Evolutionary conservation across 2,888 invertebrate genomes (phyloP).

Genomic region (Pycnomerus fuliginosus): DNA sequence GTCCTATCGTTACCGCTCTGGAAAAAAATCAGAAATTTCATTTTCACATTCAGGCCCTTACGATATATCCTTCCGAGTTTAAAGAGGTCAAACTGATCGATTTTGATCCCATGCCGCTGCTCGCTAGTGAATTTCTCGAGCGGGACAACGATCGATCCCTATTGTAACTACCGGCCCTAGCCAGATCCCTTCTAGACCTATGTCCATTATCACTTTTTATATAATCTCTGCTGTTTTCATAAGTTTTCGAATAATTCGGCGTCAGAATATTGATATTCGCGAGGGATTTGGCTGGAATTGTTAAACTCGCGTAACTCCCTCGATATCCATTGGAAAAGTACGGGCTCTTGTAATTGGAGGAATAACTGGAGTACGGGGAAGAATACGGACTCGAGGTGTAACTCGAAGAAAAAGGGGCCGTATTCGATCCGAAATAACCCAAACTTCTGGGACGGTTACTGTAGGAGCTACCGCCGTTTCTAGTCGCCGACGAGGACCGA

Average conservation of each 20-base stretch:
- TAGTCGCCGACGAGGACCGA: conserved; percentile 46
- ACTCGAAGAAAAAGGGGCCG: too few species aligned
- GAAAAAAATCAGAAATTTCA: conserved; percentile 39
- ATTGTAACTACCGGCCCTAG: conserved; percentile 40
- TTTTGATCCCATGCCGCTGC: conserved; percentile 53
- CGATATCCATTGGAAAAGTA: conserved; percentile 54
- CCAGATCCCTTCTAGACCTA: conserved; percentile 45
- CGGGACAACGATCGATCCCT: conserved; percentile 47
- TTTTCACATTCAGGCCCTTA: conserved; percentile 54
- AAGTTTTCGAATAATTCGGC: conserved; percentile 51
- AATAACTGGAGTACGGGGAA: conserved; percentile 30
- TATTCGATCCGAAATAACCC: conserved; percentile 40
- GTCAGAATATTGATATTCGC: conserved; percentile 61
- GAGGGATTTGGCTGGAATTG: conserved; percentile 61
- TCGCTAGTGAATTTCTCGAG: conserved; percentile 43
- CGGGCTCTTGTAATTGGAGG: conserved; percentile 49
- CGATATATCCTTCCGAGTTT: conserved; percentile 82
- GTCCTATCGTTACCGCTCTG: conserved; percentile 77
- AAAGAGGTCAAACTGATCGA: conserved; percentile 69
- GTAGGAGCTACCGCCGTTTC: conserved; percentile 34
- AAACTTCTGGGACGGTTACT: conserved; percentile 43
- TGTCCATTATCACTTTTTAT: conserved; percentile 52
- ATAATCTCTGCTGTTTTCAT: conserved; percentile 50
- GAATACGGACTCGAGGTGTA: conserved; percentile 29
- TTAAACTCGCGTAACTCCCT: conserved; percentile 68